phyloP scores from a whole-genome alignment of 2,113 vertebrate species.

The Ancistrus triradiatus region DNA sequence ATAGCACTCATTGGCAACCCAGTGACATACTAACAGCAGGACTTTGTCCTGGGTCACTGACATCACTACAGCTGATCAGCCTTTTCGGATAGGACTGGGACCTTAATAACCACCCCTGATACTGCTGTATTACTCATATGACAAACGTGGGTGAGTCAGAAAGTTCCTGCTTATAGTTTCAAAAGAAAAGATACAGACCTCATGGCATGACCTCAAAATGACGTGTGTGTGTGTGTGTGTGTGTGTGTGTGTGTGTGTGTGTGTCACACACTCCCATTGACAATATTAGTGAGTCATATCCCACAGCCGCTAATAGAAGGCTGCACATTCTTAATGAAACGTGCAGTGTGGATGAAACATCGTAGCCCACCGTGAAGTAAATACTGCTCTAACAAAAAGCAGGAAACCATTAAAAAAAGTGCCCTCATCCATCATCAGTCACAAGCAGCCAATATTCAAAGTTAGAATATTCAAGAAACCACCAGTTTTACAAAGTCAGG shows the following conservation, averaged over 20 bases:
- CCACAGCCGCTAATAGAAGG: background rate
- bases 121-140: background rate
- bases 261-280: background rate
- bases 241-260: too few relatives aligned
- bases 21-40: slow-evolving; percentile 19
- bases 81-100: background rate
- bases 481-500: too few relatives aligned
- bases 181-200: background rate
- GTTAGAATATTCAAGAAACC: too few relatives aligned
- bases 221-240: too few relatives aligned
- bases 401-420: too few relatives aligned
- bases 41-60: slow-evolving; percentile 41
- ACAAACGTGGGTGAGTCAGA: background rate
- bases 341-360: background rate
- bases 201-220: background rate
- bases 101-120: background rate
- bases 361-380: background rate
- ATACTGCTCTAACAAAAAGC: too few relatives aligned
- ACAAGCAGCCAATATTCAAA: too few relatives aligned
- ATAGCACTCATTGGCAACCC: background rate
- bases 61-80: background rate
- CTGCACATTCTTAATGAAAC: background rate
- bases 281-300: slow-evolving; percentile 1
- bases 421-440: too few relatives aligned
- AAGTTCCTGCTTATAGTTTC: background rate